Evolutionary conservation across 2,888 invertebrate species (phyloP).

Genomic region (Carcina quercana): DNA sequence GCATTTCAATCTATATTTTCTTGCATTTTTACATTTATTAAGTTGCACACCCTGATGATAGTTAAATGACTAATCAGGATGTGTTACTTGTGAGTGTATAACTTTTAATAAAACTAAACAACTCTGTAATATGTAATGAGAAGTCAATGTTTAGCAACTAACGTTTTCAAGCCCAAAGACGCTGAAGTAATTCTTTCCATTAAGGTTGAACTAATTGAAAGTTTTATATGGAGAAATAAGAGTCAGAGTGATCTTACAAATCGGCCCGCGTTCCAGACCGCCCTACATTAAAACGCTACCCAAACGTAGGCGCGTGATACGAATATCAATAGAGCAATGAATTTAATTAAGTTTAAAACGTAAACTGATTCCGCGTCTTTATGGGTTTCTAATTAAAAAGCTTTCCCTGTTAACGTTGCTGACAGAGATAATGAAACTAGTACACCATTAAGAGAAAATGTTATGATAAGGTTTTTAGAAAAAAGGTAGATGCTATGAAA

Average conservation of each 20-base stretch:
- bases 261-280: constrained; percentile 14
- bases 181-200: too few relatives aligned
- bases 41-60: too few relatives aligned
- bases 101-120: too few relatives aligned
- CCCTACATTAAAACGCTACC: constrained; percentile 21
- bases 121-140: too few relatives aligned
- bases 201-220: too few relatives aligned
- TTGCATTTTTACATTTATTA: too few relatives aligned
- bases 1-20: too few relatives aligned
- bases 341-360: constrained; percentile 35
- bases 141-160: too few relatives aligned
- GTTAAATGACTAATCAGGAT: too few relatives aligned
- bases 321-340: constrained; percentile 36
- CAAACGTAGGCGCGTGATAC: constrained; percentile 27
- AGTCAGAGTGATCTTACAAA: constrained; percentile 6
- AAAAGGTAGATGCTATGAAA: neutral
- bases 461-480: neutral
- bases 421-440: neutral
- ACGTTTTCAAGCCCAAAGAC: too few relatives aligned
- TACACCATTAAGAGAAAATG: neutral
- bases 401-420: neutral
- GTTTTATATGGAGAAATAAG: too few relatives aligned
- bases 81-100: too few relatives aligned
- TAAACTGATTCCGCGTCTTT: constrained; percentile 33
- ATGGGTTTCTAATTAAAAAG: constrained; percentile 32